These are phyloP conservation scores for Lutjanus campechanus DNA, from an alignment of 2,797 vertebrate species.

Conservation along the genomic window DNA sequence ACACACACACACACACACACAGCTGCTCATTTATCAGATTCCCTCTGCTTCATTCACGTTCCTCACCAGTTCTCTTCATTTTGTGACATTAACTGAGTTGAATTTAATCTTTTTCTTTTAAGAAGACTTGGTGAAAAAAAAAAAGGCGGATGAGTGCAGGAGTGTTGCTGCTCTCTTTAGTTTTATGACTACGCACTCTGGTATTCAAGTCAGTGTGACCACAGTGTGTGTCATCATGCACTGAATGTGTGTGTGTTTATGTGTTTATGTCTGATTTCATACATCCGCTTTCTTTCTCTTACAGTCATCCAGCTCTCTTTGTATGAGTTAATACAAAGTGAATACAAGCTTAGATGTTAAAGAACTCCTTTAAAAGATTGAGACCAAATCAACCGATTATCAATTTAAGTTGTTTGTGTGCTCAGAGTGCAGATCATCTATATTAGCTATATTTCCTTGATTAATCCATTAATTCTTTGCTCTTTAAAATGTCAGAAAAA, in stretches of 20 bases:
- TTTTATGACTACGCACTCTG: conserved; percentile 35
- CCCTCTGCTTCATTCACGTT: neutral
- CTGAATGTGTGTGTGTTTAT: neutral
- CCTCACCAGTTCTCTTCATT: neutral
- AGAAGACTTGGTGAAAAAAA: neutral
- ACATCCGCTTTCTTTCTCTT: neutral
- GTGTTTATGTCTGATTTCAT: neutral
- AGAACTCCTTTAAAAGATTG: no score
- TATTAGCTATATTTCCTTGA: no score
- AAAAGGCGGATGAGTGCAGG: neutral
- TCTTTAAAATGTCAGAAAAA: neutral
- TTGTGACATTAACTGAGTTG: neutral
- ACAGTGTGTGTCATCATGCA: conserved; percentile 41
- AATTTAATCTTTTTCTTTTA: neutral
- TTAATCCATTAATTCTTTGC: neutral
- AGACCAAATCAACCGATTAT: neutral
- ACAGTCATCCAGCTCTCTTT: neutral
- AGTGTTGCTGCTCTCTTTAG: conserved; percentile 28
- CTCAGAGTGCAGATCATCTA: no score
- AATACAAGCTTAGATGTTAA: neutral
- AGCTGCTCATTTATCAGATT: conserved; percentile 31
- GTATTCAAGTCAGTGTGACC: conserved; percentile 33
- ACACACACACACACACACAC: conserved; percentile 5
- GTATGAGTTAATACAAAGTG: no score
- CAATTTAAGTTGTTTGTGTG: neutral